Evolutionary conservation across 1,140 invertebrate genomes (phyloP), one percentile per base, ranked within the genome.

Genomic region (Anastatus disparis): DNA sequence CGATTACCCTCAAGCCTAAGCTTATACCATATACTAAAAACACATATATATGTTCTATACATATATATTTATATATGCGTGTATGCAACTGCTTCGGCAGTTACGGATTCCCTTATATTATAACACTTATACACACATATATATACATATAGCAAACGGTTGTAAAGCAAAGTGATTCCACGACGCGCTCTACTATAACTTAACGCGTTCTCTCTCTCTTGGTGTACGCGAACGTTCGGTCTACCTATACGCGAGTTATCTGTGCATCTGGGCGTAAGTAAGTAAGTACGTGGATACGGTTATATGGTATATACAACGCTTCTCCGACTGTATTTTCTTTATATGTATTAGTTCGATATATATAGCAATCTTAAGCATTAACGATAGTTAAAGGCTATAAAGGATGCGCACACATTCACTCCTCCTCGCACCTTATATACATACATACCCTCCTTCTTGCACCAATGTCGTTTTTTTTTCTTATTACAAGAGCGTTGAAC

Each of bases 111-210:
- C 46, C 46, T 22, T 50, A 10, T 35, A 35, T 35, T 6, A 6
- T 6, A 35, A 35, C 10, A 10, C 31, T 6, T 35, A 35, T 35
- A 35, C 31, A 35, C 10, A 35, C 10, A 35, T 35, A 35, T 4
- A 10, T 35, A 35, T 35, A 35, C 31, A 35, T 35, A 10, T 12
- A 10, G 50, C 50, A 26, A n/a, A 53, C 3, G 3, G 40, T 42
- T 74, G 72, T 79, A 76, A 75, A 81, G 74, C 72, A 75, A 76
- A 78, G 72, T 76, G 77, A 78, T 79, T 67, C 64, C 74, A 72
- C 76, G 75, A 78, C 46, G 77, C n/a, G n/a, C 61, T 75, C 70
- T 31, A 62, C 68, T 69, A 76, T 79, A 77, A 78, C 71, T 76
- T 74, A 9, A 10, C 35, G 50, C 35, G n/a, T n/a, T n/a, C n/a